Evolutionary conservation across 2,113 vertebrate genomes (phyloP).

Genomic region (Glareola pratincola): DNA sequence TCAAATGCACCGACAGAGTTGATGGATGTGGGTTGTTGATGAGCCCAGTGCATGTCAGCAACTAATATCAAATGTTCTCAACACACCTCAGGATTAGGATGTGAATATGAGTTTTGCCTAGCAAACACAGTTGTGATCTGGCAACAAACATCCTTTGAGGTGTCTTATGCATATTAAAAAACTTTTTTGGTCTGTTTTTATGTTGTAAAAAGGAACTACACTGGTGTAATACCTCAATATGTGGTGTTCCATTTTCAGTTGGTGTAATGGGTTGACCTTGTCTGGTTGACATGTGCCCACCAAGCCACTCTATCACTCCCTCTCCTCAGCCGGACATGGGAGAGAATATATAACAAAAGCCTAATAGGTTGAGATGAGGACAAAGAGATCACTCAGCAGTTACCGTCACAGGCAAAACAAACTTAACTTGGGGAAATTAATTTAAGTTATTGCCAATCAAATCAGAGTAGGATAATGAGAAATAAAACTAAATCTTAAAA

Average conservation of each 20-base stretch:
- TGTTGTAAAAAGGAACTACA: not conserved
- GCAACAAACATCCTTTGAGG: not conserved
- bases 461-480: not conserved
- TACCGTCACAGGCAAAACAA: not conserved
- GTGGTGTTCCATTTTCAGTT: not conserved
- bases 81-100: not conserved
- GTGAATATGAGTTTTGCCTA: not conserved
- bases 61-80: not conserved
- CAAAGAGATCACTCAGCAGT: not conserved
- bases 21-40: not conserved
- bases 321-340: not conserved
- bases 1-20: not conserved
- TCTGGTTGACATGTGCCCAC: not conserved
- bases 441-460: not conserved
- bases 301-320: rapidly evolving
- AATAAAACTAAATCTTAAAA: not conserved
- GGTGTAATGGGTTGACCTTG: not conserved
- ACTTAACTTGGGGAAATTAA: not conserved
- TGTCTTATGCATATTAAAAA: not conserved
- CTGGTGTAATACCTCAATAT: not conserved
- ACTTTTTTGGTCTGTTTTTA: not conserved
- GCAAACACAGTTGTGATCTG: rapidly evolving
- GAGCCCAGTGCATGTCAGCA: not conserved
- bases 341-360: not conserved
- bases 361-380: not conserved